Evolutionary conservation across 2,888 invertebrate species (phyloP), one percentile per base, ranked within the genome.

Genomic region (Tetranychus piercei): DNA sequence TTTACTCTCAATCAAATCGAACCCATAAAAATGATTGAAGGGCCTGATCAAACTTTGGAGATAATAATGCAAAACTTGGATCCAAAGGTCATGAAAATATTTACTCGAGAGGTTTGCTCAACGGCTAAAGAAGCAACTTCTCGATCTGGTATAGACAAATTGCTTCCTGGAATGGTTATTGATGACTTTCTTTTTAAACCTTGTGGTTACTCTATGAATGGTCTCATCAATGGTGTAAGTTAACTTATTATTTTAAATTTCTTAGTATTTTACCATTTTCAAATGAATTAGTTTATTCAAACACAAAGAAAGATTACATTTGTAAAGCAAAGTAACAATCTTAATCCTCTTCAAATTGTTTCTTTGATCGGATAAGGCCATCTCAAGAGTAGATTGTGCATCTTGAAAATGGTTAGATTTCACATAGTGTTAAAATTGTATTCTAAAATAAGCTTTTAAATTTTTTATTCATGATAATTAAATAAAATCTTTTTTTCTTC

Each of bases 131-230:
- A 93, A 80, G 94, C 93, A n/a, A 95, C 94, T 7, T 86, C 92
- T 88, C 90, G 89, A 83, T 90, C 94, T 34, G 96, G 96, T 77
- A 97, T 99, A 78, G 73, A 73, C 34, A 73, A 90, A 81, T 88
- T 99, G 77, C 88, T 97, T 78, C 94, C 96, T 5, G 91, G 90
- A 75, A 92, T 94, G 88, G 85, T 88, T 77, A 94, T 99, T 80
- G 97, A 99, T 83, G 97, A 97, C 82, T 95, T 90, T 83, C 86
- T 97, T 77, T 99, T 99, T 83, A 94, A 96, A 80, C 99, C 99
- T 0, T 99, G 96, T 83, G 99, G 99, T 71, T 99, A 99, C 84
- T 96, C 96, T 9, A 96, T 99, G 96, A 99, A 99, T 82, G 99
- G 94, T 74, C 90, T 97, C 78, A 88, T 92, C 78, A 90, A 91